Evolutionary conservation across 2,888 invertebrate genomes (phyloP), one percentile per base, ranked within the genome.

Genomic region (Xestia sexstrigata): DNA sequence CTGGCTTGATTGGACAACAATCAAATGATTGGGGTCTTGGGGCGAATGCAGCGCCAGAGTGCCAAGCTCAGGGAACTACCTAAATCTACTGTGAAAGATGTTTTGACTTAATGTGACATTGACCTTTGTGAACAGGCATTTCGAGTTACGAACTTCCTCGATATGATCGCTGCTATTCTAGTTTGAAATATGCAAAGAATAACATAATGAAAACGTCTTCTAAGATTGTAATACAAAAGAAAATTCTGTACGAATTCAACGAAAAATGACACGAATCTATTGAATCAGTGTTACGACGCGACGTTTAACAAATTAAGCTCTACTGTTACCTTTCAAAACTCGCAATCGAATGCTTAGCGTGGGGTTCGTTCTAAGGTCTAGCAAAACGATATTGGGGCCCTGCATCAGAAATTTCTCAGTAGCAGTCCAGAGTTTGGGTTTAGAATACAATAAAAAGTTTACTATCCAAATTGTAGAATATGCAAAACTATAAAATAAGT

Each of bases 1-100:
- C 49, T 65, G 42, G 74, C 86, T 85, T 86, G 74, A 86, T 86
- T 86, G 88, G 35, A 83, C 66, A 74, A 87, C 86, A 86, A 86
- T 87, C 88, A 82, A 66, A 85, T 70, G 82, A 82, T 85, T 70
- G 62, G 39, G 76, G 35, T 58, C 71, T 84, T 81, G 69, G 4
- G 26, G 17, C 80, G 76, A 81, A 4, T 55, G 66, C 66, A 83
- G 80, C 80, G 83, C 83, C 70, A 13, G 5, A 13, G 47, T 45
- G 62, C 8, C 55, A 2, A 11, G 3, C 82, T 76, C 82, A n/a
- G 30, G 11, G 23, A 82, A 76, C 69, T 82, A n/a, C n/a, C n/a
- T n/a, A 79, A 42, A 20, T 68, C 20, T 8, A 65, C 63, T 63
- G 73, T 78, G 66, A 52, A 71, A 62, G 63, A 81, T n/a, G n/a